phyloP scores from a whole-genome alignment of 1,140 invertebrate genomes.

The Triops cancriformis region DNA sequence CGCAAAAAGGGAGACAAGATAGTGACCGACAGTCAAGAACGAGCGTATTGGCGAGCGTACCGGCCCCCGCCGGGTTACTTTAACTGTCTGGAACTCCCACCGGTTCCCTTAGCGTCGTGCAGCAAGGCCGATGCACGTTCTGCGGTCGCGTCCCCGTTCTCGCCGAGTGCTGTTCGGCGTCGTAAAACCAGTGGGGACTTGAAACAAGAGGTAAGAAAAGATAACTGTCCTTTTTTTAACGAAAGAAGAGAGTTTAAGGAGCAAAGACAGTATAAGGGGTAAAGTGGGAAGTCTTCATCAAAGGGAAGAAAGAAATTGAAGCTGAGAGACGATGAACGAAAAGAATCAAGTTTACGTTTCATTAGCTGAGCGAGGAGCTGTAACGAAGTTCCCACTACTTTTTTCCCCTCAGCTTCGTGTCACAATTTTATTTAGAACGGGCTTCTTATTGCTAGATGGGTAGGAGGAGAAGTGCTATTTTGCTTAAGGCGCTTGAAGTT shows the following conservation, averaged over 20 bases:
- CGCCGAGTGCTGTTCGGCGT: neutral
- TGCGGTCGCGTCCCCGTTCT: neutral
- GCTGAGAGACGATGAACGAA: neutral
- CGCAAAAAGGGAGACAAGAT: conserved; percentile 92
- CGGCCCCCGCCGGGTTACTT: conserved; percentile 79
- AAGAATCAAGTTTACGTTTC: neutral
- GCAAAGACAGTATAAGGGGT: neutral
- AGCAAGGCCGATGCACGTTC: conserved; percentile 26
- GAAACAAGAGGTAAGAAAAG: conserved; percentile 56
- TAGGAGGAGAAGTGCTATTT: neutral
- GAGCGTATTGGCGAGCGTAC: conserved; percentile 93
- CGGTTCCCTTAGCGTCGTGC: conserved; percentile 49
- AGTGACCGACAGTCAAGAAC: conserved; percentile 88
- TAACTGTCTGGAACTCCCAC: conserved; percentile 72
- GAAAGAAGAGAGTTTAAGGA: neutral
- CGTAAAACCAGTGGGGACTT: conserved; percentile 62
- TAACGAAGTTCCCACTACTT: neutral
- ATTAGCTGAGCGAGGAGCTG: neutral
- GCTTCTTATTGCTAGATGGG: neutral
- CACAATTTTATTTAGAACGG: neutral
- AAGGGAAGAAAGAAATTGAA: neutral
- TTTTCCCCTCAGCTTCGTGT: neutral
- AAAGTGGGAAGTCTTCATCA: neutral
- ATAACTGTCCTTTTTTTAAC: neutral
- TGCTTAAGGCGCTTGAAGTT: neutral